Evolutionary conservation across 1,140 invertebrate genomes (phyloP), one percentile per base, ranked within the genome.

Genomic region (Drosophila asahinai): DNA sequence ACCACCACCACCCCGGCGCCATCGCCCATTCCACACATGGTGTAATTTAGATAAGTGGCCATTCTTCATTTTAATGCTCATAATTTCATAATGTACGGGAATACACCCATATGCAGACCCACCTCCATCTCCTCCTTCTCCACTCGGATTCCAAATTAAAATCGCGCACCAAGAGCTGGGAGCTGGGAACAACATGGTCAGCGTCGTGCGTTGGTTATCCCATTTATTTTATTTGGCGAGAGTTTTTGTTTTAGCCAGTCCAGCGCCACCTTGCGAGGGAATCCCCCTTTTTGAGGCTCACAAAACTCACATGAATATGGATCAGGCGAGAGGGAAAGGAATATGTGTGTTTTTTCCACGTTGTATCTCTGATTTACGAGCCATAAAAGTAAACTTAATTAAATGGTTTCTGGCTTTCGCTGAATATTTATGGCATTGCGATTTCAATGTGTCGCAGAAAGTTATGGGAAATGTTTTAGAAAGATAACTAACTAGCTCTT

Each of bases 51-150:
- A 91, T 92, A 92, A 92, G 90, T 92, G 90, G 90, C 89, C 90
- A 92, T 92, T 82, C 90, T 80, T 92, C 90, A 92, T 92, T 84
- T 92, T 92, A 92, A 92, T 92, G 90, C 91, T 92, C 90, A 92
- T 92, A 92, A 92, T 92, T 92, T 92, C 90, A 91, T 92, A 92
- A 92, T 92, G 86, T 86, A 73, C 54, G 54, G 33, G 54, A 55
- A 55, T 80, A 77, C 68, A 82, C 83, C 71, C 83, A 87, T 87
- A 87, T 87, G 83, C 83, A 83, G 27, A 47, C 17, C 40, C 43
- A 40, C 54, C 54, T 40, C 38, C 52, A 38, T 22, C 54, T 36
- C 11, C 47, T 7, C 27, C 27, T 30, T 30, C 61, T 5, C 51
- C 12, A 17, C 33, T 45, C 48, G 75, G 48, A 63, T 51, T 71